Base-by-base conservation (phyloP, 2,113 vertebrate genomes). In the Onychostruthus taczanowskii region DNA sequence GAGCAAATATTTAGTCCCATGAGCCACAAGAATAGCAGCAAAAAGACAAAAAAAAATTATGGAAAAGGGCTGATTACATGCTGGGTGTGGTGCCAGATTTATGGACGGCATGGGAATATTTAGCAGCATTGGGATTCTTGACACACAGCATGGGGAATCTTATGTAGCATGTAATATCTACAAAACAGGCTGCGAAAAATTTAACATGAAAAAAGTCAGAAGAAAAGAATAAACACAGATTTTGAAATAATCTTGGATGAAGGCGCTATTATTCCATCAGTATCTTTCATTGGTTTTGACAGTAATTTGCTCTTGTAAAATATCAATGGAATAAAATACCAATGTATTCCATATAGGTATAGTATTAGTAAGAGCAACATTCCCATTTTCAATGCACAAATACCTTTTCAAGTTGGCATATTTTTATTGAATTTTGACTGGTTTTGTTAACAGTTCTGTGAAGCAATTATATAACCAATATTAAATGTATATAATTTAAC, bases 331-430 rank as follows among this genome's bases (percentile, higher is more conserved):
- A 63, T 70, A 70, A 55, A 77, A 89, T 63, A 39, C 6, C 14
- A 43, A 4, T 8, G 22, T 55, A 35, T 55, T 90, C 0, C 0
- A 35, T 68, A 12, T 10, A 88, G 31, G 35, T 56, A 30, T 17
- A 31, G 6, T 78, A 12, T 46, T 75, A 87, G 7, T n/a, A 73
- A 87, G 4, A 75, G 8, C 8, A 90, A 49, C 1, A 3, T 59
- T 89, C 28, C 73, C 12, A 44, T 84, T 82, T 91, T 75, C 46
- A 70, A 10, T 74, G 33, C 13, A 63, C 6, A 70, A 66, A 41
- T 66, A n/a, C 27, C 7, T 20, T 26, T 68, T 94, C 35, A 72
- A 78, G 61, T 41, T 75, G 41, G 13, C 24, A 9, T 68, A 41
- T 72, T 79, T 82, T 79, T 53, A 43, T 52, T 76, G 19, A 35